These are phyloP conservation scores for Zalophus californianus DNA, from an alignment of 2,797 vertebrate species.

Conservation along the genomic window DNA sequence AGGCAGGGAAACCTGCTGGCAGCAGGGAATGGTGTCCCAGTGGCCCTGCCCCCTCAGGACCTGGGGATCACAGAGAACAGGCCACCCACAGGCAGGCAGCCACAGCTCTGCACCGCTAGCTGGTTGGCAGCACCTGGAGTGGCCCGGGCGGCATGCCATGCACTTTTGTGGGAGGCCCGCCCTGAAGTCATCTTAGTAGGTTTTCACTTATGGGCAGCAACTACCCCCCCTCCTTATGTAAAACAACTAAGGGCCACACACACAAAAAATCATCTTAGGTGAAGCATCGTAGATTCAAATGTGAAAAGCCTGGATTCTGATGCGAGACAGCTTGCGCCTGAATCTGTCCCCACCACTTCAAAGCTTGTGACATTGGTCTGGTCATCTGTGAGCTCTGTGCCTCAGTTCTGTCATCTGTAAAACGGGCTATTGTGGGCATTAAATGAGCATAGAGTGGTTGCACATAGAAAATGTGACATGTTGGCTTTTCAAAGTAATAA, in stretches of 20 bases:
- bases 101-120: neutral
- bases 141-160: rapidly evolving
- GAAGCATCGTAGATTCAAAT: neutral
- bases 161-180: neutral
- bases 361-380: neutral
- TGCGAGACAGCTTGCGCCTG: neutral
- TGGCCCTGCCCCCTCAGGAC: neutral
- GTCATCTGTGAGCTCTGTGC: neutral
- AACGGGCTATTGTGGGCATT: neutral
- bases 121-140: neutral
- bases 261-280: neutral
- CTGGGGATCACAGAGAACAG: neutral
- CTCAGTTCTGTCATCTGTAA: neutral
- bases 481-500: neutral
- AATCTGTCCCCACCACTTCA: neutral
- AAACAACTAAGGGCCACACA: neutral
- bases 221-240: neutral
- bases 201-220: neutral
- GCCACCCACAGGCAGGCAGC: neutral
- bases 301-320: neutral
- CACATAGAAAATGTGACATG: neutral
- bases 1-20: neutral
- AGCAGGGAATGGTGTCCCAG: neutral
- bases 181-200: neutral
- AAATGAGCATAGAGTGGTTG: neutral